phyloP scores from a whole-genome alignment of 2,888 invertebrate species.

The Sarcophaga subvicina region DNA sequence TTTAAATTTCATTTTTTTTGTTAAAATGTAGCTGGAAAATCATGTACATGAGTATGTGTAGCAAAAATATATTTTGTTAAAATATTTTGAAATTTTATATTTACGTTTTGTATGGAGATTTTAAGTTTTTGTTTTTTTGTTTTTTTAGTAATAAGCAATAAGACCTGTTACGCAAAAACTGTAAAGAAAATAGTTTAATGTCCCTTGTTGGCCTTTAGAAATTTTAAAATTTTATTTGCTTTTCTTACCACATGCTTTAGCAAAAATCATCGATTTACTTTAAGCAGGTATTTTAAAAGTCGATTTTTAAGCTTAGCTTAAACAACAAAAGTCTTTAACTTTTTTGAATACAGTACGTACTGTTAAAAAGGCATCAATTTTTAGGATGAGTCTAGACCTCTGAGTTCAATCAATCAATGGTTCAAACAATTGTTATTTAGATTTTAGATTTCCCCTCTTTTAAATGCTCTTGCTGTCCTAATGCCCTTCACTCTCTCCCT shows the following conservation, averaged over 20 bases:
- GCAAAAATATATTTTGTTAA: too few species aligned
- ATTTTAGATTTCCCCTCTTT: constrained; percentile 23
- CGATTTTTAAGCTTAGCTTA: background rate
- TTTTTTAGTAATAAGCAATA: background rate
- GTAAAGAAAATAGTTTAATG: background rate
- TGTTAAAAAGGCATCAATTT: background rate
- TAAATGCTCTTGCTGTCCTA: background rate
- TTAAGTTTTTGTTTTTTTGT: constrained; percentile 14
- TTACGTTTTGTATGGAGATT: too few species aligned
- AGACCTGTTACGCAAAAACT: background rate
- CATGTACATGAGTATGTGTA: too few species aligned
- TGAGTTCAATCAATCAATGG: constrained; percentile 20
- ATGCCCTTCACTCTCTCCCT: constrained; percentile 31
- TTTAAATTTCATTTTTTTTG: too few species aligned
- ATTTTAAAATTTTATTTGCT: background rate
- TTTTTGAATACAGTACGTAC: too few species aligned
- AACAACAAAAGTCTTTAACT: background rate
- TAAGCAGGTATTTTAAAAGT: constrained; percentile 46
- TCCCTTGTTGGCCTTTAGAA: background rate
- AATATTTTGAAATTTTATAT: too few species aligned
- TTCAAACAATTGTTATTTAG: background rate
- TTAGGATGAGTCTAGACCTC: background rate
- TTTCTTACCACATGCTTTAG: constrained; percentile 19
- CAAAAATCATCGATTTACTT: constrained; percentile 53
- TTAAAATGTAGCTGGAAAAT: too few species aligned